Base-by-base conservation (phyloP, 2,888 invertebrate genomes). In the Mystacides longicornis region DNA sequence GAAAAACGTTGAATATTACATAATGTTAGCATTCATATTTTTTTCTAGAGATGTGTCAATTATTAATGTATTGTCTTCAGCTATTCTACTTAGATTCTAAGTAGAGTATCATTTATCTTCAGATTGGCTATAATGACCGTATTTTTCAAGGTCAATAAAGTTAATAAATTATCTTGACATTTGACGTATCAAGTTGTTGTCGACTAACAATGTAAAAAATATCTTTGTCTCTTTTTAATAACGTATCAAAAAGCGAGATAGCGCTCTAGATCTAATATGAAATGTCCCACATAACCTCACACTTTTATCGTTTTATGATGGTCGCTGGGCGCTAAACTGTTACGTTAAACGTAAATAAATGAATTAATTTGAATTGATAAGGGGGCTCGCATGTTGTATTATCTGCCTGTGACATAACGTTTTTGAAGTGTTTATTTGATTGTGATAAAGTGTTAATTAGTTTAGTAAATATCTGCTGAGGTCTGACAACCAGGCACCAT, bases 321-420 rank as follows among this genome's bases (percentile, higher is more conserved):
- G 37, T 37, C 16, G 16, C 37, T 37, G 37, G 3, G 37, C 37
- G 37, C n/a, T 14, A 37, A n/a, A 14, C 37, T 7, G 27, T 11
- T 27, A 27, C 27, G 16, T 14, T 7, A 16, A n/a, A 37, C 37
- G 37, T 37, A 37, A 16, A 37, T 37, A 37, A 7, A 14, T 37
- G 14, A 37, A n/a, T 37, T 37, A 37, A 37, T 37, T 37, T 37
- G 16, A 14, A 14, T 37, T 37, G 37, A 37, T 37, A 37, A 37
- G 37, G 37, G 37, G 37, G 37, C 37, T 37, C 16, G 37, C 16
- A 16, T 16, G n/a, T 27, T 37, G 37, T 37, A 16, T 14, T 37
- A 37, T 37, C 37, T 37, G 16, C 37, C n/a, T 37, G 37, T 37
- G 37, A 37, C 37, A 37, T 37, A 37, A 37, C 16, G 37, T 37